Evolutionary conservation across 1,140 invertebrate species (phyloP), one percentile per base, ranked within the genome.

Genomic region (Trichonephila inaurata): DNA sequence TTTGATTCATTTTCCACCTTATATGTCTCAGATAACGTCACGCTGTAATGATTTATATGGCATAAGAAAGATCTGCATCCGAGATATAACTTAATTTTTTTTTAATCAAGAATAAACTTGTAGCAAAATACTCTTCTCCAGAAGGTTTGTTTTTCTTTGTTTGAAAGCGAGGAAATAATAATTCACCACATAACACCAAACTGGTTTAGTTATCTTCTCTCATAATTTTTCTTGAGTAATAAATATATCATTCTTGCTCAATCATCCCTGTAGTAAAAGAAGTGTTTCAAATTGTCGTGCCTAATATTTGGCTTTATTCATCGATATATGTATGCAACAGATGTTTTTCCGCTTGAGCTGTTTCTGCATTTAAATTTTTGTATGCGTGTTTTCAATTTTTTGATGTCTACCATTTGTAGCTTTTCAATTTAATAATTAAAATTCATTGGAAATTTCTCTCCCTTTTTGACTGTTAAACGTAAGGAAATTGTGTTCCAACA

Each of bases 191-290:
- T 40, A 24, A 69, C 16, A 33, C 4, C 24, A 33, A 77, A 77
- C 28, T 33, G 28, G 72, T 77, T 77, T 77, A 77, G 72, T 77
- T 77, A 77, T 77, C 28, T 77, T 77, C 16, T 69, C 66, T n/a
- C 66, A 69, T 69, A 24, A 69, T 24, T 69, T 69, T 69, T 51
- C 51, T 51, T 51, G n/a, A 24, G 24, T 21, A 69, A 69, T 24
- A 69, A 7, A 69, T 69, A 3, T 69, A 69, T 69, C 24, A 69
- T 28, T 24, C n/a, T 69, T 28, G 12, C 66, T 4, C n/a, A 69
- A 69, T 69, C 66, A 24, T 69, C n/a, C 8, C 24, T 24, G 7
- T 69, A 69, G n/a, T 66, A 66, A 66, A 66, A 66, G 51, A 51
- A 51, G n/a, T n/a, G 21, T n/a, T 24, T 7, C 51, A 51, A 51